phyloP scores from a whole-genome alignment of 2,888 invertebrate species.

The Nomada fabriciana region DNA sequence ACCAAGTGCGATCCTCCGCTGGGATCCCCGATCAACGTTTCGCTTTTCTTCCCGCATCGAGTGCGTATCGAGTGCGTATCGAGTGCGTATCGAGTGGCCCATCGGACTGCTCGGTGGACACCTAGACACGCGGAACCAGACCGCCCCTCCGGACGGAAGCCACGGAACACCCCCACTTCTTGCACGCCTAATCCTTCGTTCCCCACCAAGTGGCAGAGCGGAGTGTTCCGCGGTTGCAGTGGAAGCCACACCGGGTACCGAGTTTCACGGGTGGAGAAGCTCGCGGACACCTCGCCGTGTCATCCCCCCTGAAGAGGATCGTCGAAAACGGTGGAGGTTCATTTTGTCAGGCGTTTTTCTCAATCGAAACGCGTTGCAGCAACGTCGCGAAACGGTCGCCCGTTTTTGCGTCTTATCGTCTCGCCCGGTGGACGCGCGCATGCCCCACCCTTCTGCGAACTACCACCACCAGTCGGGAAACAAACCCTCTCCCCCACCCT shows the following conservation, averaged over 20 bases:
- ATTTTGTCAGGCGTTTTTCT: neutral
- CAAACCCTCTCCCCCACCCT: slow-evolving; percentile 48
- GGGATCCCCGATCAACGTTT: too few species aligned
- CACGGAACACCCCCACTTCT: slow-evolving; percentile 68
- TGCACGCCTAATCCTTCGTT: slow-evolving; percentile 57
- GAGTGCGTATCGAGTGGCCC: neutral
- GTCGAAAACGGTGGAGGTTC: neutral
- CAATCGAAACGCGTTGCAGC: neutral
- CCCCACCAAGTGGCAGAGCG: slow-evolving; percentile 57
- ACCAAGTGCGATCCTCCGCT: too few species aligned
- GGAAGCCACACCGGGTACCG: slow-evolving; percentile 60
- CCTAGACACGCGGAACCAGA: slow-evolving; percentile 61
- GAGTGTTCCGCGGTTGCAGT: slow-evolving; percentile 36
- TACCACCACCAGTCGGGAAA: slow-evolving; percentile 30
- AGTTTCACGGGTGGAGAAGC: slow-evolving; percentile 67
- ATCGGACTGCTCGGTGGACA: slow-evolving; percentile 27
- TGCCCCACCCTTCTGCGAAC: slow-evolving; percentile 26
- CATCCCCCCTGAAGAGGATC: slow-evolving; percentile 48
- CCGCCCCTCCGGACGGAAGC: slow-evolving; percentile 68
- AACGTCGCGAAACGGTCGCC: neutral
- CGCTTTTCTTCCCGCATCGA: neutral
- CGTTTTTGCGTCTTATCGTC: neutral
- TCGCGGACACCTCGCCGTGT: slow-evolving; percentile 50
- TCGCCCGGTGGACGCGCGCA: slow-evolving; percentile 10
- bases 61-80: neutral